Conservation (phyloP, 1,140 invertebrate genomes). For the Orussus abietinus region DNA sequence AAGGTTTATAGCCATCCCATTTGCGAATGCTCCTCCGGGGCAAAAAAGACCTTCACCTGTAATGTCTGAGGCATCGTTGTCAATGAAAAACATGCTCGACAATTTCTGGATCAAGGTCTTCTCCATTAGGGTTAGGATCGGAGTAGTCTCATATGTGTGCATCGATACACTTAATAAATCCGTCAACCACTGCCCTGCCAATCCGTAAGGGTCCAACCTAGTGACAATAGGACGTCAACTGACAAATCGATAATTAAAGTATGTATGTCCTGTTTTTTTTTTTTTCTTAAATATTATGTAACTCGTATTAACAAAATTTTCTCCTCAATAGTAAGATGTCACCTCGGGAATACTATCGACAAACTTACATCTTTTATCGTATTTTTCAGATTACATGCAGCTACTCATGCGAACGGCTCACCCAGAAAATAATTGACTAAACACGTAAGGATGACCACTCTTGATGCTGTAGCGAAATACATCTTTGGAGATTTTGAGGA, state of each 20-base stretch:
- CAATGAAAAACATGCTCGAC: constrained; percentile 48
- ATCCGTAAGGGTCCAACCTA: constrained; percentile 54
- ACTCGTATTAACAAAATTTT: too few species aligned
- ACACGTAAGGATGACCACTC: constrained; percentile 55
- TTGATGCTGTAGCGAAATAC: constrained; percentile 54
- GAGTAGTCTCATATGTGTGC: constrained; percentile 57
- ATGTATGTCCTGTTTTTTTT: too few species aligned
- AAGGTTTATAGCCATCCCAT: constrained; percentile 63
- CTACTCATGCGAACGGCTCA: too few species aligned
- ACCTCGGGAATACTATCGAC: too few species aligned
- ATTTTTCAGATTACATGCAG: too few species aligned
- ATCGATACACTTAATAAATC: constrained; percentile 55
- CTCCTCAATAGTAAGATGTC: too few species aligned
- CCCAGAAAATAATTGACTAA: constrained; percentile 56
- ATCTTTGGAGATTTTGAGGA: constrained; percentile 42
- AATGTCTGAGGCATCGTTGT: constrained; percentile 13
- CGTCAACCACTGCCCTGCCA: constrained; percentile 56
- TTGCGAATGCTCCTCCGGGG: constrained; percentile 72
- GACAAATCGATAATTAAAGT: too few species aligned
- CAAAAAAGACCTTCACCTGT: constrained; percentile 65
- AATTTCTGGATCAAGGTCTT: constrained; percentile 51
- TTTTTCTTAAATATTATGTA: too few species aligned
- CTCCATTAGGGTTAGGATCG: constrained; percentile 59
- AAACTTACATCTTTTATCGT: too few species aligned
- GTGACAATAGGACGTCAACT: too few species aligned